Percentiles rank a stretch among this genome's conserved stretches.
Conservation (phyloP, 2,113 vertebrate genomes). For the Petromus typicus region DNA sequence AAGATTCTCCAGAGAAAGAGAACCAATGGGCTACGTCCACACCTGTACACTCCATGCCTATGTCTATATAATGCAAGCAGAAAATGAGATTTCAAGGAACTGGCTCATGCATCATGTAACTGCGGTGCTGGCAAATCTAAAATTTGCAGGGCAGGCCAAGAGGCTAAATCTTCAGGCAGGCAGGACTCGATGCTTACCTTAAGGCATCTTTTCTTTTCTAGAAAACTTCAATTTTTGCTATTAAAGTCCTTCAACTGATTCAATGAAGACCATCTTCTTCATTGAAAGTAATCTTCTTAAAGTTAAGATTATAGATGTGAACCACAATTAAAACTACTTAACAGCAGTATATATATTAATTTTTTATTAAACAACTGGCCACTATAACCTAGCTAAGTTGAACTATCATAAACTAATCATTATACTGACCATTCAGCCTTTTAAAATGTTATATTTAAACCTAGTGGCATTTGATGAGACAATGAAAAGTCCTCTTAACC, state of each 20-base stretch:
- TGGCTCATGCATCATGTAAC: background rate
- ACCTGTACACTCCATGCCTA: background rate
- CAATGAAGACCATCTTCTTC: background rate
- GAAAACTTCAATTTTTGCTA: background rate
- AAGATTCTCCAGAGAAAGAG: background rate
- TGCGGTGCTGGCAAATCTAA: background rate
- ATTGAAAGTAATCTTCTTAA: background rate
- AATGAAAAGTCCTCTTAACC: constrained; percentile 47
- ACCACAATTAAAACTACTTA: background rate
- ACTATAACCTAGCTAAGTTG: background rate
- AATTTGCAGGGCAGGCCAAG: background rate
- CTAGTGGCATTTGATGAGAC: background rate
- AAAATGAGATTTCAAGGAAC: background rate
- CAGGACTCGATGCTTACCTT: background rate
- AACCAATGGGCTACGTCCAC: background rate
- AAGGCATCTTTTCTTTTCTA: background rate
- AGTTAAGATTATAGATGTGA: constrained; percentile 41
- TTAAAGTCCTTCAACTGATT: background rate
- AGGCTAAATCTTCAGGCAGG: background rate
- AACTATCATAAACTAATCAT: constrained; percentile 45
- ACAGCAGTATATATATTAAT: background rate
- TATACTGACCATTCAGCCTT: background rate
- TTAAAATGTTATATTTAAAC: constrained; percentile 42
- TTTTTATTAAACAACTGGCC: constrained; percentile 40
- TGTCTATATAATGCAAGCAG: background rate